Conservation (phyloP, 2,888 invertebrate genomes). For the Smittia aterrima region DNA sequence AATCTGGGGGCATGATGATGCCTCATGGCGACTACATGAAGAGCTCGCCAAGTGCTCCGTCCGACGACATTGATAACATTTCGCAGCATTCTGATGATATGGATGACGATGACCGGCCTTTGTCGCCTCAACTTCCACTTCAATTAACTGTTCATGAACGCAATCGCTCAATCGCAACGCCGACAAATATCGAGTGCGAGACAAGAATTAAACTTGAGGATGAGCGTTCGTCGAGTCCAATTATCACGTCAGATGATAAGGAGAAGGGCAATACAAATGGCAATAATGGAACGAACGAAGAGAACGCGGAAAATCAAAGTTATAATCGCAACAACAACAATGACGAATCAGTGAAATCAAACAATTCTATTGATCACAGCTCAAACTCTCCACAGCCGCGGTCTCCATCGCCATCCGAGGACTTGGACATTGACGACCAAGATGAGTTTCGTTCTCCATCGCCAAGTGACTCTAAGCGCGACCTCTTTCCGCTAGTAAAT, state of each 20-base stretch:
- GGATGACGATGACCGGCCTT: slow-evolving; percentile 66
- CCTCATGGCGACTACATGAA: slow-evolving; percentile 65
- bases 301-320: slow-evolving; percentile 47
- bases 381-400: slow-evolving; percentile 45
- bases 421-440: slow-evolving; percentile 53
- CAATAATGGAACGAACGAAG: slow-evolving; percentile 48
- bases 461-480: slow-evolving; percentile 52
- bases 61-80: slow-evolving; percentile 66
- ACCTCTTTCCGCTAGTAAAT: slow-evolving; percentile 56
- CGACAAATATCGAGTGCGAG: slow-evolving; percentile 38
- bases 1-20: slow-evolving; percentile 54
- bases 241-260: slow-evolving; percentile 43
- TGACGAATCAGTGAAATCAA: slow-evolving; percentile 31
- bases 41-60: slow-evolving; percentile 60
- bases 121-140: slow-evolving; percentile 67
- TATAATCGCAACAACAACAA: slow-evolving; percentile 52
- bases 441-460: slow-evolving; percentile 54
- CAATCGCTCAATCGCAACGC: slow-evolving; percentile 46
- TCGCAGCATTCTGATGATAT: slow-evolving; percentile 65
- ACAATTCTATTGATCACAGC: slow-evolving; percentile 39
- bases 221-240: slow-evolving; percentile 42
- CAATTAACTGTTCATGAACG: slow-evolving; percentile 64
- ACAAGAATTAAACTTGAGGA: slow-evolving; percentile 42
- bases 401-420: slow-evolving; percentile 48
- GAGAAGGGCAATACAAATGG: slow-evolving; percentile 48